Conservation (phyloP, 1,140 invertebrate genomes). For the Plutomurus gul region DNA sequence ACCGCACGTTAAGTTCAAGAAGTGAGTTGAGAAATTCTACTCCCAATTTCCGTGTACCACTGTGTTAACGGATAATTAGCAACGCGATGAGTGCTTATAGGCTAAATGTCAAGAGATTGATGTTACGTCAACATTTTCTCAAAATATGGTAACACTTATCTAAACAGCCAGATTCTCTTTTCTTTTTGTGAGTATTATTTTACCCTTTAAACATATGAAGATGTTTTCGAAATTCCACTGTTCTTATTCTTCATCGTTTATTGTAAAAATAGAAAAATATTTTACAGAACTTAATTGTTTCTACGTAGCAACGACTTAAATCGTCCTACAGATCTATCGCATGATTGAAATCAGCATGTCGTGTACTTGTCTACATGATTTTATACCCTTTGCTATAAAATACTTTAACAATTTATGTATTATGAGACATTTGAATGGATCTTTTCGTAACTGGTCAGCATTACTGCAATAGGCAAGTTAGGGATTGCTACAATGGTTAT, state of each 20-base stretch:
- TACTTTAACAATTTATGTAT: not conserved
- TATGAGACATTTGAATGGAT: not conserved
- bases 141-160: not conserved
- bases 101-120: too few relatives aligned
- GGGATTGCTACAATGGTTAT: too few relatives aligned
- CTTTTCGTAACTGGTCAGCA: not conserved
- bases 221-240: too few relatives aligned
- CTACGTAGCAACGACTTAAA: too few relatives aligned
- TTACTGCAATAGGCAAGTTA: too few relatives aligned
- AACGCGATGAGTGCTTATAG: not conserved
- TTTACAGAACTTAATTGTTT: too few relatives aligned
- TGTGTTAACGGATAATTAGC: slow-evolving; percentile 9
- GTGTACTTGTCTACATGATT: not conserved
- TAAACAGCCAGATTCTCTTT: not conserved
- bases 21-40: not conserved
- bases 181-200: too few relatives aligned
- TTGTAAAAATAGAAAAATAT: too few relatives aligned
- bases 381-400: not conserved
- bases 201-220: too few relatives aligned
- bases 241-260: too few relatives aligned
- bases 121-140: slow-evolving; percentile 2
- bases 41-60: not conserved
- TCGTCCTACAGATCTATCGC: too few relatives aligned
- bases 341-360: too few relatives aligned
- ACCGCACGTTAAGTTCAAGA: not conserved